Base-by-base conservation (phyloP, 2,113 vertebrate genomes). In the Zosterops lateralis region DNA sequence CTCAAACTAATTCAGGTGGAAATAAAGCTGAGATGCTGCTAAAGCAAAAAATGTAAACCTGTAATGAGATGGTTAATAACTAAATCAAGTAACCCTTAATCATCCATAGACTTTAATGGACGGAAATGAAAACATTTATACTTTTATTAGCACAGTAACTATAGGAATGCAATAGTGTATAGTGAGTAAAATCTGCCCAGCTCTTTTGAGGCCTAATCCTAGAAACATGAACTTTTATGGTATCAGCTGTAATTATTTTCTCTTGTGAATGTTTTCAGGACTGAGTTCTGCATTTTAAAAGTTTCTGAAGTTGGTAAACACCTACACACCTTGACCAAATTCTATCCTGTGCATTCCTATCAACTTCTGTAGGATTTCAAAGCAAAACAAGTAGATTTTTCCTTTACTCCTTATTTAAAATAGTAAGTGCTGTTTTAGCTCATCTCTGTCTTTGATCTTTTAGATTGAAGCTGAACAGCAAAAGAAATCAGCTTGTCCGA, bases 381-480 rank as follows among this genome's bases (percentile, higher is more conserved):
- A n/a, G 56, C 21, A 74, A 12, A 85, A 64, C 38, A 64, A 45
- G 3, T 3, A 53, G 21, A 22, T 16, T 32, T 85, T 77, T 25
- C 31, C 12, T 79, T 34, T 82, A 34, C 3, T 81, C 15, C 14
- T 65, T 14, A 51, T 91, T 91, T 92, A 44, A 71, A 61, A 48
- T n/a, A 77, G 5, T n/a, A 84, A 73, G 21, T 45, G 11, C 22
- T 87, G n/a, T 20, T 89, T 77, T 90, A 83, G 79, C 47, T 87
- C 7, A 7, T 64, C 29, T 65, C 22, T 80, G 82, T 75, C 14
- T 86, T 75, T 4, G 40, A 2, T 93, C 34, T 83, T 84, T 32
- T 93, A 99, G 99, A 72, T 82, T 99, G 66, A 98, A 98, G 61
- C 94, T 99, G 70, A 99, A 98, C 96, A 99, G 98, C 96, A 99